Evolutionary conservation across 2,888 invertebrate species (phyloP).

Genomic region (Agriotes lineatus): DNA sequence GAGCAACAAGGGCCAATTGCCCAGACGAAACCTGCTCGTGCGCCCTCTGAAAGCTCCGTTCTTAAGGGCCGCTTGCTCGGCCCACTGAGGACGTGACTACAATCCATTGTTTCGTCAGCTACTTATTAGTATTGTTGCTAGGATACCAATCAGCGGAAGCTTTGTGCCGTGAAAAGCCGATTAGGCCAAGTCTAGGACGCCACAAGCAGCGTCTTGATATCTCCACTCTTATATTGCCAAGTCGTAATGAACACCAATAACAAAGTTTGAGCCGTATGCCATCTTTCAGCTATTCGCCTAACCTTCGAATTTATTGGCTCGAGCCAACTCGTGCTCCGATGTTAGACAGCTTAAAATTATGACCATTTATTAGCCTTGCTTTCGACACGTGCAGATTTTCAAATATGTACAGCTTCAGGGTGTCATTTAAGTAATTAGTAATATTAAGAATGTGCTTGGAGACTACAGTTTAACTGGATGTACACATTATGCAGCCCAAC

Average conservation of each 20-base stretch:
- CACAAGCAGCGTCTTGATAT: slow-evolving; percentile 29
- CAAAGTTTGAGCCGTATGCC: slow-evolving; percentile 29
- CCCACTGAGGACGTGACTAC: slow-evolving; percentile 42
- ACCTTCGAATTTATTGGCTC: slow-evolving; percentile 29
- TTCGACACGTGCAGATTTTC: no score
- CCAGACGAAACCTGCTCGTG: slow-evolving; percentile 3
- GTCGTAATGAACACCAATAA: slow-evolving; percentile 40
- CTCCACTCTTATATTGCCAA: slow-evolving; percentile 36
- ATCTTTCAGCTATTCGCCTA: slow-evolving; percentile 20
- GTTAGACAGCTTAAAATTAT: slow-evolving; percentile 10
- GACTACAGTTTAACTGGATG: no score
- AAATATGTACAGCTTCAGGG: no score
- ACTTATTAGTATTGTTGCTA: slow-evolving; percentile 48
- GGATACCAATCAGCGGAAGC: slow-evolving; percentile 42
- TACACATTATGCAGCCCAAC: no score
- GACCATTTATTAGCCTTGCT: slow-evolving; percentile 1
- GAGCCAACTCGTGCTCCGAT: slow-evolving; percentile 12
- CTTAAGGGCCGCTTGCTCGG: slow-evolving; percentile 7
- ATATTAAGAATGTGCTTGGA: no score
- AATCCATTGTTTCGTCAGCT: slow-evolving; percentile 44
- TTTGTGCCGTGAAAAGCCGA: slow-evolving; percentile 46
- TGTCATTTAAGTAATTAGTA: no score
- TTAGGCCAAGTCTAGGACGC: slow-evolving; percentile 38
- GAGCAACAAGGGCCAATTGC: slow-evolving; percentile 1
- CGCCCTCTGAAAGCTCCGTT: neutral